Evolutionary conservation across 1,140 invertebrate genomes (phyloP).

Genomic region (Gyrodactylus salaris): DNA sequence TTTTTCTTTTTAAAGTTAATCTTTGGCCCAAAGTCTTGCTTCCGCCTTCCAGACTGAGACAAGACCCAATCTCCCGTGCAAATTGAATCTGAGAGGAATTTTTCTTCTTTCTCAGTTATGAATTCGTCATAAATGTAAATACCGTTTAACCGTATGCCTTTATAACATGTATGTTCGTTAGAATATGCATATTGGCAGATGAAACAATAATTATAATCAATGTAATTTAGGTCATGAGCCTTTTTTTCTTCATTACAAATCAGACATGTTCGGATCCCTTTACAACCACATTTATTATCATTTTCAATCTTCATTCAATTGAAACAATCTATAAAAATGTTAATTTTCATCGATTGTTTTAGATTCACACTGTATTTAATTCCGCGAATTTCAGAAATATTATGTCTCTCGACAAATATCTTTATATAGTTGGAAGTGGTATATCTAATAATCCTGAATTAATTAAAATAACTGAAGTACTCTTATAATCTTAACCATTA

Average conservation of each 20-base stretch:
- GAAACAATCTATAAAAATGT: too few relatives aligned
- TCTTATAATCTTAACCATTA: neutral
- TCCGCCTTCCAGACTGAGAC: constrained; percentile 72
- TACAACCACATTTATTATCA: constrained; percentile 47
- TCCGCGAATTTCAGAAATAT: neutral
- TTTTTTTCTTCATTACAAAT: constrained; percentile 25
- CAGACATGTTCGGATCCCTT: constrained; percentile 52
- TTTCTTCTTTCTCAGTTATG: constrained; percentile 34
- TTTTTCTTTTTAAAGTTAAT: constrained; percentile 85
- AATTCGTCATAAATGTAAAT: constrained; percentile 29
- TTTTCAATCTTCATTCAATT: too few relatives aligned
- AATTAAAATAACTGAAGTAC: neutral
- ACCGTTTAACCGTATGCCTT: constrained; percentile 14
- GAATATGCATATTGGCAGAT: constrained; percentile 9
- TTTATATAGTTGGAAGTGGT: neutral
- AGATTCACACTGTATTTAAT: too few relatives aligned
- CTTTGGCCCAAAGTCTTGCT: constrained; percentile 90
- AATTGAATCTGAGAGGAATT: constrained; percentile 30
- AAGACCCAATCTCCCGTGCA: constrained; percentile 48
- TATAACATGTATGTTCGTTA: neutral
- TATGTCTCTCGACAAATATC: neutral
- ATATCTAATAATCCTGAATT: neutral
- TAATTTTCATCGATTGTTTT: too few relatives aligned
- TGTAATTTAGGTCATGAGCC: neutral
- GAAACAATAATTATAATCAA: constrained; percentile 4